Evolutionary conservation across 2,797 vertebrate species (phyloP), one percentile per base, ranked within the genome.

Genomic region (Macroramphosus scolopax): DNA sequence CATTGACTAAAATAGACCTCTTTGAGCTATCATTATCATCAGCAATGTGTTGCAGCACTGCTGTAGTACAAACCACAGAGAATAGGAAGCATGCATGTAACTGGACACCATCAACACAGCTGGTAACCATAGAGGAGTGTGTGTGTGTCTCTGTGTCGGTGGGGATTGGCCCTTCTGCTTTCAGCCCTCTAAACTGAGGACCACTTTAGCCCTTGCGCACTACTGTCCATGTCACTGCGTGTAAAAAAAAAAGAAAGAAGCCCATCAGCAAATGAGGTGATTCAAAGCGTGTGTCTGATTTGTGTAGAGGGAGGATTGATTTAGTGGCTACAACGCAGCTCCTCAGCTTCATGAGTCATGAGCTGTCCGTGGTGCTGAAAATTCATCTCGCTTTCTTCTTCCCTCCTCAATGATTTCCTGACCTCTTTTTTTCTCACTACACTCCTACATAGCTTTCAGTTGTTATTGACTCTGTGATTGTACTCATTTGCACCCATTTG

Each of bases 251-350:
- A n/a, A n/a, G n/a, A n/a, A n/a, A n/a, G n/a, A n/a, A 42, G 35
- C 45, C 63, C 64, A 57, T 85, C 72, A 77, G 79, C 43, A 72
- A 68, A 78, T 81, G 42, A 72, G 45, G 50, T 50, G 54, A 54
- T 57, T 5, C 49, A 47, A 75, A 39, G 42, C 65, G 24, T 25
- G 32, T 20, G 41, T 48, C 30, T 65, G 55, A 58, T 73, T 60
- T 62, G 60, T 55, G 68, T 17, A 11, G 30, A 31, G 10, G 17
- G 14, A 5, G 13, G 63, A 71, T 51, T 73, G 72, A 75, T 73
- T 50, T 29, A 38, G 16, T 5, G 26, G 36, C 1, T 13, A 15
- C 20, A 31, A 48, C 45, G n/a, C n/a, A n/a, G n/a, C n/a, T n/a
- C n/a, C 48, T 58, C 5, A 8, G 24, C 49, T 62, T 66, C 41